These are phyloP conservation scores for Urocynchramus pylzowi DNA, from an alignment of 2,113 vertebrate species.

Conservation along the genomic window DNA sequence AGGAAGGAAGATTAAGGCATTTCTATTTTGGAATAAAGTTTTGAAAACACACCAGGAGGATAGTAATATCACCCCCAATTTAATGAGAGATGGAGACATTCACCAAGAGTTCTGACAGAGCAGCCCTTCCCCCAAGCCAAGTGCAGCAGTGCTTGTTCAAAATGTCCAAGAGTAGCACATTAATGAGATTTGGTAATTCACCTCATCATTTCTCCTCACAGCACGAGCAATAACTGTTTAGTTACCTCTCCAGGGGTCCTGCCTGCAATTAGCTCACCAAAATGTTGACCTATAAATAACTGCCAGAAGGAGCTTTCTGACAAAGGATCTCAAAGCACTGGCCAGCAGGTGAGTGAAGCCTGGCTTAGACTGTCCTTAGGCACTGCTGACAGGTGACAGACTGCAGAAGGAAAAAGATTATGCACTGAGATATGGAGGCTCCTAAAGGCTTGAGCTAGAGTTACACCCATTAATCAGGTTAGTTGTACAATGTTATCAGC, in stretches of 20 bases:
- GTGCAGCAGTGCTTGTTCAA: accelerated
- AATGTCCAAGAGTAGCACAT: background rate
- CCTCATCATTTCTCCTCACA: background rate
- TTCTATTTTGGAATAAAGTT: background rate
- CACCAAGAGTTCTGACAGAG: background rate
- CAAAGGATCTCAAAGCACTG: accelerated
- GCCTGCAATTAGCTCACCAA: background rate
- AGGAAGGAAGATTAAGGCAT: background rate
- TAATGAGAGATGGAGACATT: background rate
- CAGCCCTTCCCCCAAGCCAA: background rate
- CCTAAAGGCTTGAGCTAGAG: background rate
- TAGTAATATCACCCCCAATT: background rate
- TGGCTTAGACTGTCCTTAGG: background rate
- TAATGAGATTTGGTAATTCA: background rate
- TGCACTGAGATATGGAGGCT: background rate
- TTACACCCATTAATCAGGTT: background rate
- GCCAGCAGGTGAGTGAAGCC: background rate
- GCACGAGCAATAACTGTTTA: background rate
- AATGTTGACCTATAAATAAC: background rate
- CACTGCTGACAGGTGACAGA: background rate
- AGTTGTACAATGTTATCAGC: background rate
- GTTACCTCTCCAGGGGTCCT: background rate
- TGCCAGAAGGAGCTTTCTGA: background rate
- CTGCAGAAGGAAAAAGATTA: background rate
- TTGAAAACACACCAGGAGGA: background rate